Evolutionary conservation across 2,888 invertebrate genomes (phyloP).

Genomic region (Spilosoma lubricipeda): DNA sequence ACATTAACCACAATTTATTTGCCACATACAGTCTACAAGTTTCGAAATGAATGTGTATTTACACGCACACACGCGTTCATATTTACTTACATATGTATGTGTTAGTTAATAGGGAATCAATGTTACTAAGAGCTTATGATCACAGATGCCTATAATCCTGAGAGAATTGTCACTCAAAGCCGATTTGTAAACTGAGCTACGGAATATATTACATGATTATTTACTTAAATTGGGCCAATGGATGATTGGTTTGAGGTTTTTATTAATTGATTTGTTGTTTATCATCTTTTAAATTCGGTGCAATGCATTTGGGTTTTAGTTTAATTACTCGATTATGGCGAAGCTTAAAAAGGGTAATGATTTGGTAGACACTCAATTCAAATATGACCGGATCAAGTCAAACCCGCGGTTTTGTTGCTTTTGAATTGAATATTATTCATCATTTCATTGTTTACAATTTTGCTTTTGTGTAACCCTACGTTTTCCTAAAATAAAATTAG

Average conservation of each 20-base stretch:
- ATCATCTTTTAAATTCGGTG: neutral
- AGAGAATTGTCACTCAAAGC: slow-evolving; percentile 43
- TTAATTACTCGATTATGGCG: too few relatives aligned
- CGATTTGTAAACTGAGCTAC: slow-evolving; percentile 42
- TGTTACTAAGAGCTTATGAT: slow-evolving; percentile 56
- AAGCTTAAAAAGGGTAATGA: too few relatives aligned
- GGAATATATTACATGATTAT: slow-evolving; percentile 38
- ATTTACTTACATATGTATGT: slow-evolving; percentile 24
- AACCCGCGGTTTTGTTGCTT: too few relatives aligned
- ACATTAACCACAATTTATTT: neutral
- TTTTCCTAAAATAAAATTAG: too few relatives aligned
- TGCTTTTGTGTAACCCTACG: too few relatives aligned
- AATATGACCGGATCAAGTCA: too few relatives aligned
- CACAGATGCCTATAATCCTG: slow-evolving; percentile 49
- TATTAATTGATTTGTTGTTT: neutral
- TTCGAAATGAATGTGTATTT: slow-evolving; percentile 11
- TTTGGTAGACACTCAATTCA: too few relatives aligned
- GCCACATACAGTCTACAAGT: neutral
- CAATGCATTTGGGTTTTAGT: too few relatives aligned
- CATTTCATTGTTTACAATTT: too few relatives aligned
- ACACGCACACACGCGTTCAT: slow-evolving; percentile 12
- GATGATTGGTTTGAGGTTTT: slow-evolving; percentile 17
- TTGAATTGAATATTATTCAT: too few relatives aligned
- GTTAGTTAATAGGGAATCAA: slow-evolving; percentile 55
- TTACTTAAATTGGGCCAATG: slow-evolving; percentile 21